Evolutionary conservation across 2,797 vertebrate species (phyloP), one percentile per base, ranked within the genome.

Genomic region (Hippopotamyrus pictus): DNA sequence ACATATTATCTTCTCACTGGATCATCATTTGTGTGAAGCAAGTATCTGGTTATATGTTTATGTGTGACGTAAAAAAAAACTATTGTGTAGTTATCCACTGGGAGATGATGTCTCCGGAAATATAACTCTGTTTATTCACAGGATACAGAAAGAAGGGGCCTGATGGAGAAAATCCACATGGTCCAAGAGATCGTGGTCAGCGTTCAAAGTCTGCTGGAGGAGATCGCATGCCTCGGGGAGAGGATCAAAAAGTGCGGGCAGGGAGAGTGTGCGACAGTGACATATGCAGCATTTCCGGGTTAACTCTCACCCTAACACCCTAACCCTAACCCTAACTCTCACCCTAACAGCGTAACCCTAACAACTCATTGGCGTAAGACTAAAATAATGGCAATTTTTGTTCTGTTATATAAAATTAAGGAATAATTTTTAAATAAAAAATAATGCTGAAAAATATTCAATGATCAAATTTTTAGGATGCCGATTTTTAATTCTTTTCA

Each of bases 141-240:
- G 98, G 99, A 99, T 90, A 97, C 97, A 0, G 98, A 99, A 92
- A 97, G 94, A 92, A 98, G 93, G 92, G 97, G 98, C 1, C 93
- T 99, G 89, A 97, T 98, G 88, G 97, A 99, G 76, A 97, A 98
- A 94, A 97, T 99, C 92, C 97, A 98, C 92, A 99, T 98, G 98
- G 97, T 99, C 37, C 99, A 99, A 90, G 98, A 99, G 8, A 97
- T 96, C 90, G 96, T 99, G 91, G 93, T 99, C 91, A 97, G 97
- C 0, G 96, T 99, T 88, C 99, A 99, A 90, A 97, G 94, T 91
- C 92, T 99, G 89, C 94, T 99, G 90, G 98, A 98, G 82, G 96
- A 96, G 92, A 93, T 97, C 0, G 98, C 98, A 86, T 96, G 95
- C 1, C 96, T 99, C 84, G 98, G 97, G 88, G 98, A 99, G 94